A percentile compares a stretch with the other conserved stretches of the same genome.
Evolutionary conservation across 2,888 invertebrate species (phyloP).

Genomic region (Tiliacea aurago): DNA sequence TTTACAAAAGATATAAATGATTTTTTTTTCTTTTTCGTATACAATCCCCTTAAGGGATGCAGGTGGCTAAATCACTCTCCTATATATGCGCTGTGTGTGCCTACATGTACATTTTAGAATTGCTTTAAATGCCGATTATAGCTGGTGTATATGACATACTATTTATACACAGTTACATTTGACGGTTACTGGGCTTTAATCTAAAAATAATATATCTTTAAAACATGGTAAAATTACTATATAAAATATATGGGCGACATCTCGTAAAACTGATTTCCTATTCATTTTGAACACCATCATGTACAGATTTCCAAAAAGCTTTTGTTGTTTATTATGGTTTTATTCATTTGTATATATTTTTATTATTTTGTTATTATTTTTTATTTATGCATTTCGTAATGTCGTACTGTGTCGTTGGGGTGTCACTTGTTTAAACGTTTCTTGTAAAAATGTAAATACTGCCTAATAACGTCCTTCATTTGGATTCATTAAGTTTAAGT

Average conservation of each 20-base stretch:
- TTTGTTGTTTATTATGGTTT: slow-evolving; percentile 42
- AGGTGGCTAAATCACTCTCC: slow-evolving; percentile 3
- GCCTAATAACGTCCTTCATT: neutral
- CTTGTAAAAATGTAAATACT: slow-evolving; percentile 25
- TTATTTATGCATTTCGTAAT: slow-evolving; percentile 51
- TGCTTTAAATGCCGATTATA: neutral
- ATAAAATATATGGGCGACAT: neutral
- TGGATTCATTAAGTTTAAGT: neutral
- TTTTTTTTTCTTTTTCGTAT: too few relatives aligned
- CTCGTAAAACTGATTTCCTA: neutral
- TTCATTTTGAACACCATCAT: slow-evolving; percentile 34
- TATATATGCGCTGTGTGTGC: slow-evolving; percentile 12
- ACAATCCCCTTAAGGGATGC: neutral
- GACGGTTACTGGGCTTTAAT: neutral
- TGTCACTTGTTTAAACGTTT: slow-evolving; percentile 31
- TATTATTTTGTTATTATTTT: slow-evolving; percentile 37
- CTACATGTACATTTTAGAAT: slow-evolving; percentile 4
- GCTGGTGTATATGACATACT: neutral
- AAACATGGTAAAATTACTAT: neutral
- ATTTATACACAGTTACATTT: neutral
- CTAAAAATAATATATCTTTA: neutral
- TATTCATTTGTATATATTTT: slow-evolving; percentile 42
- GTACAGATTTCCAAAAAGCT: slow-evolving; percentile 66
- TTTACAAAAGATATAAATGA: neutral
- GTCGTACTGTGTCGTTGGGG: slow-evolving; percentile 61